These are phyloP conservation scores for Noctua fimbriata DNA, from an alignment of 2,888 invertebrate species.

Conservation along the genomic window DNA sequence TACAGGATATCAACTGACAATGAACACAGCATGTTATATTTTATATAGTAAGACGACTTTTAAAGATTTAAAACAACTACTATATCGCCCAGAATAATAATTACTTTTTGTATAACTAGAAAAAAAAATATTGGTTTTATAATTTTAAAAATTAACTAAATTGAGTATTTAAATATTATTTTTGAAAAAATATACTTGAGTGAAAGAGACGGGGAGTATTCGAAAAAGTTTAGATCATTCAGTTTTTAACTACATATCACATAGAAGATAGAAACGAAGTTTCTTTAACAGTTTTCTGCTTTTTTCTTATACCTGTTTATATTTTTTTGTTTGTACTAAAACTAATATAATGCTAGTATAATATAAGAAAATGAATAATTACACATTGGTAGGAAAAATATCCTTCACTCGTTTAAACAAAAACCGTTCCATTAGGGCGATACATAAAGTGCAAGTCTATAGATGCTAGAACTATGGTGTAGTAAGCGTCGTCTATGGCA, in stretches of 20 bases:
- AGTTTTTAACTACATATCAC: background rate
- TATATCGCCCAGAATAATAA: constrained; percentile 47
- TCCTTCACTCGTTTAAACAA: background rate
- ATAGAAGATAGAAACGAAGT: background rate
- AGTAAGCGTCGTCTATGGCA: constrained; percentile 66
- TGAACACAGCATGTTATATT: constrained; percentile 61
- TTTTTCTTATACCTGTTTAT: background rate
- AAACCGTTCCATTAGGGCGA: constrained; percentile 33
- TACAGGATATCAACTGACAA: constrained; percentile 38
- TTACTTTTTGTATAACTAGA: background rate
- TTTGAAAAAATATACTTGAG: background rate
- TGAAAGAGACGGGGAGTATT: too few relatives aligned
- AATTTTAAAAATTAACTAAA: background rate
- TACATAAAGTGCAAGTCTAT: constrained; percentile 63
- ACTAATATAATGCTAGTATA: background rate
- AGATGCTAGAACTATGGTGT: constrained; percentile 63
- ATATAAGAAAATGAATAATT: background rate
- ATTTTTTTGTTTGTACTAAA: background rate
- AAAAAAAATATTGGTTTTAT: background rate
- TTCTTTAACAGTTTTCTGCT: background rate
- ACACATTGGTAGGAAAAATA: background rate
- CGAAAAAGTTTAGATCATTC: background rate
- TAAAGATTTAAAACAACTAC: constrained; percentile 56
- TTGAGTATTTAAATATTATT: background rate
- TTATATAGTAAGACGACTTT: constrained; percentile 43